phyloP scores from a whole-genome alignment of 2,113 vertebrate genomes.

The Forbesichthys agassizii region DNA sequence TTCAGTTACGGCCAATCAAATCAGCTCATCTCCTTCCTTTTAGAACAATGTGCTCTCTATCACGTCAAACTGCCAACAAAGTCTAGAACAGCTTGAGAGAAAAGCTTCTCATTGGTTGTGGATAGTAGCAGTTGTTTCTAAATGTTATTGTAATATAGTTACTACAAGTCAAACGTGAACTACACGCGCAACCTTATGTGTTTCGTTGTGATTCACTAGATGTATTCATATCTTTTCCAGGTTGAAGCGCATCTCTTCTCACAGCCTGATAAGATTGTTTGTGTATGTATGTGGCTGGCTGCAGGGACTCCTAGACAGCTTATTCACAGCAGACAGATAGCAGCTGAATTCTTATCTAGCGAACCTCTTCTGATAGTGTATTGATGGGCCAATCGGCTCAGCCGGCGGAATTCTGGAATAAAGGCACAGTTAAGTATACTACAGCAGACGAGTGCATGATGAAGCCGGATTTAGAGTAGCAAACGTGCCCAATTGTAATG shows the following conservation, averaged over 20 bases:
- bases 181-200: conserved; percentile 40
- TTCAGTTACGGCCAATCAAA: too few relatives aligned
- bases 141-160: conserved; percentile 3
- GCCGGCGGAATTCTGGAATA: conserved; percentile 70
- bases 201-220: conserved; percentile 56
- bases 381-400: conserved; percentile 70
- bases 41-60: too few relatives aligned
- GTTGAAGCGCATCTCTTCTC: conserved; percentile 42
- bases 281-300: conserved; percentile 17
- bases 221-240: conserved; percentile 48
- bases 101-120: not conserved
- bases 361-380: conserved; percentile 69
- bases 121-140: not conserved
- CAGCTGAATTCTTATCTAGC: conserved; percentile 66
- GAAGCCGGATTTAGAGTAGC: conserved; percentile 36
- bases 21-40: too few relatives aligned
- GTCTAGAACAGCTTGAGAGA: too few relatives aligned
- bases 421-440: conserved; percentile 60
- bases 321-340: conserved; percentile 70
- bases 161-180: conserved; percentile 39
- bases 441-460: conserved; percentile 37
- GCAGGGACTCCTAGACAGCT: conserved; percentile 67
- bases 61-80: too few relatives aligned
- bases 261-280: conserved; percentile 47
- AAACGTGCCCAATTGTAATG: conserved; percentile 18